Base-by-base conservation (phyloP, 1,140 invertebrate genomes). In the Drusus annulatus region DNA sequence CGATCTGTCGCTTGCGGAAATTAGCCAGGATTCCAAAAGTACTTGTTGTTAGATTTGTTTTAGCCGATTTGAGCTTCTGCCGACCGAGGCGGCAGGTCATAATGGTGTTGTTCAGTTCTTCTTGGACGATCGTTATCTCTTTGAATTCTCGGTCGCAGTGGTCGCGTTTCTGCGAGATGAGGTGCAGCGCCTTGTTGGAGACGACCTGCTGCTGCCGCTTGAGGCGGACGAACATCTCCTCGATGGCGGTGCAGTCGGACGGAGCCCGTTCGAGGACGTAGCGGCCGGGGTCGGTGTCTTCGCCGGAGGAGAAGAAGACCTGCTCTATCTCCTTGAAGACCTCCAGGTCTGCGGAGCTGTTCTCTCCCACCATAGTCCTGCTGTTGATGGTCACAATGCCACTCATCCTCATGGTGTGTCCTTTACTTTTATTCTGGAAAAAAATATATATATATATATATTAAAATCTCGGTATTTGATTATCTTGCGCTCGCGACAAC, bases 81-180 rank as follows among this genome's bases (percentile, higher is more conserved):
- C 96, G 91, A 17, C 95, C 94, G 81, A 91, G 90, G 83, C 91
- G 91, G 85, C 95, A 97, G 2, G 93, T 93, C 81, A 92, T 89
- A 13, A 97, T 85, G 0, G 94, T 93, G 56, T 93, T 91, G 79
- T 93, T 90, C 19, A 98, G 87, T 83, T 95, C 90, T 84, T 94
- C 90, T 86, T 97, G 91, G 77, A 98, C 92, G 80, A 94, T 92
- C 79, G 94, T 91, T 19, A 98, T 95, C 80, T 94, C 92, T 68
- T 94, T 90, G 83, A 98, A 95, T 87, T 98, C 96, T 15, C 92
- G 90, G 79, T 95, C 94, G 87, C 96, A 98, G 2, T 93, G 91
- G 82, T 93, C 93, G 73, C 98, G 94, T 82, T 98, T 96, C 86
- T 98, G 95, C 10, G 98, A 89, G 84, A 98, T 98, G 17, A 98